Conservation (phyloP, 2,113 vertebrate species). For the Podiceps cristatus region DNA sequence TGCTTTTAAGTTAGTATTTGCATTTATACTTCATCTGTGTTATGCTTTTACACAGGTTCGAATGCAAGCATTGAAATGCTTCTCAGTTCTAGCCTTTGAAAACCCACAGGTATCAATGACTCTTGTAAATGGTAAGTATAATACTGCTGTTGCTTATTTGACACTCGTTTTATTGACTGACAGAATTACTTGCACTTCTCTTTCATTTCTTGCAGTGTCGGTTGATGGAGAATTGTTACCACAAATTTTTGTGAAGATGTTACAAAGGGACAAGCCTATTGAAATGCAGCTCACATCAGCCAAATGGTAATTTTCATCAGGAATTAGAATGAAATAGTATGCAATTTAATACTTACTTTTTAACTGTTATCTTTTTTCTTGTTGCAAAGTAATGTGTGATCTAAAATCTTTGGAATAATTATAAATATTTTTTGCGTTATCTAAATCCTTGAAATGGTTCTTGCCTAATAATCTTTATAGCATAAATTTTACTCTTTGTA, state of each 20-base stretch:
- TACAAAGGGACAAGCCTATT: conserved; percentile 97
- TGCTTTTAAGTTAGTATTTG: neutral
- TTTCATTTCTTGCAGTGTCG: conserved; percentile 83
- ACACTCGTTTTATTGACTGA: neutral
- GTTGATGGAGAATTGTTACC: conserved; percentile 94
- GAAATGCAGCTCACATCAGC: conserved; percentile 99
- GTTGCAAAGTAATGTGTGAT: neutral
- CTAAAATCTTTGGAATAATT: neutral
- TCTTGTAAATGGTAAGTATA: conserved; percentile 92
- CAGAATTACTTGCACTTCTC: conserved; percentile 42
- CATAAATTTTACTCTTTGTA: neutral
- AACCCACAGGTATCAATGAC: conserved; percentile 97
- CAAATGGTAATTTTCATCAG: conserved; percentile 90
- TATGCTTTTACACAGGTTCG: conserved; percentile 83
- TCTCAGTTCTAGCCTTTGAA: conserved; percentile 97
- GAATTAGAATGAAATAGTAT: neutral
- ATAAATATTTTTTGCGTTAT: neutral
- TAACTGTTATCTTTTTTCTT: neutral
- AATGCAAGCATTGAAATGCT: conserved; percentile 98
- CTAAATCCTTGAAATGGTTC: neutral
- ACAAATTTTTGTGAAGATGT: conserved; percentile 98
- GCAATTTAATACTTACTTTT: neutral
- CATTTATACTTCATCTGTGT: neutral
- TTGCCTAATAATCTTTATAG: neutral
- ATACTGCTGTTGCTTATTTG: neutral